Percentiles rank a stretch among this genome's conserved stretches.
Conservation (phyloP, 2,888 invertebrate genomes). For the Spicauda simplicius region DNA sequence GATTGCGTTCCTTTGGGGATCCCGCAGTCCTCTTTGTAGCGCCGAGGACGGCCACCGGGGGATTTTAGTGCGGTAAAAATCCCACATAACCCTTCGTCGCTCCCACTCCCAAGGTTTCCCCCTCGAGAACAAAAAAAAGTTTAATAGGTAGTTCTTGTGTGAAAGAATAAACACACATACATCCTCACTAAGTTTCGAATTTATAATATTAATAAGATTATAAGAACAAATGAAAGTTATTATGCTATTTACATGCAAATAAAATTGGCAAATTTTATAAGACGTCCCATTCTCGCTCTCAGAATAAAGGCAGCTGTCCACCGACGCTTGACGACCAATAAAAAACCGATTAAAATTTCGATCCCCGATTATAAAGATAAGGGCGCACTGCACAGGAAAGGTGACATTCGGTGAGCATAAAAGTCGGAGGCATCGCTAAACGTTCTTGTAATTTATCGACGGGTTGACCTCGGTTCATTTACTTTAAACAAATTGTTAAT, state of each 20-base stretch:
- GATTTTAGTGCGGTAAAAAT: no score
- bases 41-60: no score
- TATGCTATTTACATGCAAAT: conserved; percentile 10
- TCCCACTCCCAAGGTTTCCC: no score
- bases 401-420: conserved; percentile 82
- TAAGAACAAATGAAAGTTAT: conserved; percentile 1
- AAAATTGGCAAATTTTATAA: conserved; percentile 19
- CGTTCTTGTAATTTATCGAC: conserved; percentile 78
- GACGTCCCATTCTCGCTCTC: conserved; percentile 17
- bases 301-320: conserved; percentile 60
- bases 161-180: no score
- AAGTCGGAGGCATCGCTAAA: conserved; percentile 71
- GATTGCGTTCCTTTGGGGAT: no score
- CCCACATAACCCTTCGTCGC: no score
- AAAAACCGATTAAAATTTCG: conserved; percentile 67
- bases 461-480: conserved; percentile 79
- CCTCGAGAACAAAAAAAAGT: no score
- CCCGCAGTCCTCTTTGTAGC: no score
- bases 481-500: conserved; percentile 85
- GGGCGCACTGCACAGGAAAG: conserved; percentile 70
- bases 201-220: no score
- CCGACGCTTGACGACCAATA: conserved; percentile 52
- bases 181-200: no score
- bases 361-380: conserved; percentile 72
- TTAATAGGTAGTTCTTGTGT: no score